Percentiles rank a stretch among this genome's conserved stretches.
These are phyloP conservation scores for Chiloscyllium punctatum DNA, from an alignment of 2,797 vertebrate genomes.

Conservation along the genomic window DNA sequence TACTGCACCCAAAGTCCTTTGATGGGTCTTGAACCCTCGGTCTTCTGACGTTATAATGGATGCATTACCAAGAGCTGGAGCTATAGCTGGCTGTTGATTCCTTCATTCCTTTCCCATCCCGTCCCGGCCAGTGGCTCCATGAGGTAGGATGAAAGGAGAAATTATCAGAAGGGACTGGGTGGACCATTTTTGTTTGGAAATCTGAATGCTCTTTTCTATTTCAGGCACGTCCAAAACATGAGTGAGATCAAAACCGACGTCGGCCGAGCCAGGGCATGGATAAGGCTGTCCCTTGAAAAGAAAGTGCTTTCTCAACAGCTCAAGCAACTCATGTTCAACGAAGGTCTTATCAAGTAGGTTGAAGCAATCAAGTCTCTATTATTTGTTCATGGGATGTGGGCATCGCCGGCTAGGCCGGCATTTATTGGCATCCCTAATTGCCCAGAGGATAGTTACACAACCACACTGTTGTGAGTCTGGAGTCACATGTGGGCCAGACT, in stretches of 20 bases:
- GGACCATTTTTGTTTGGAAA: neutral
- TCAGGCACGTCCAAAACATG: conserved; percentile 88
- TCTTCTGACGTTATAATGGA: neutral
- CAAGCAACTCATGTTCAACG: conserved; percentile 85
- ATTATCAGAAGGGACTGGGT: neutral
- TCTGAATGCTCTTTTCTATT: neutral
- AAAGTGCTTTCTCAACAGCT: conserved; percentile 91
- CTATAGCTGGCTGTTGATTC: neutral
- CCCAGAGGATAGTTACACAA: no score
- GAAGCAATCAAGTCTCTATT: neutral
- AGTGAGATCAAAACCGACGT: conserved; percentile 90
- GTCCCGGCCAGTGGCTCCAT: neutral
- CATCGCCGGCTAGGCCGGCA: no score
- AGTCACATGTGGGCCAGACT: no score
- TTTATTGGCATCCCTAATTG: no score
- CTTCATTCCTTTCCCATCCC: neutral
- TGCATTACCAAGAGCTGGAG: neutral
- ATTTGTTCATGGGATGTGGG: neutral
- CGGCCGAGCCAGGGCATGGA: conserved; percentile 87
- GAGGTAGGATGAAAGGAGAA: neutral
- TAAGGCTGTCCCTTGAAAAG: conserved; percentile 89
- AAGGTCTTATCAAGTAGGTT: conserved; percentile 78
- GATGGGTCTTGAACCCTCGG: neutral
- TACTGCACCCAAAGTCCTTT: neutral
- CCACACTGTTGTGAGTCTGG: no score